Evolutionary conservation across 2,888 invertebrate species (phyloP), one percentile per base, ranked within the genome.

Genomic region (Mythimna ferrago): DNA sequence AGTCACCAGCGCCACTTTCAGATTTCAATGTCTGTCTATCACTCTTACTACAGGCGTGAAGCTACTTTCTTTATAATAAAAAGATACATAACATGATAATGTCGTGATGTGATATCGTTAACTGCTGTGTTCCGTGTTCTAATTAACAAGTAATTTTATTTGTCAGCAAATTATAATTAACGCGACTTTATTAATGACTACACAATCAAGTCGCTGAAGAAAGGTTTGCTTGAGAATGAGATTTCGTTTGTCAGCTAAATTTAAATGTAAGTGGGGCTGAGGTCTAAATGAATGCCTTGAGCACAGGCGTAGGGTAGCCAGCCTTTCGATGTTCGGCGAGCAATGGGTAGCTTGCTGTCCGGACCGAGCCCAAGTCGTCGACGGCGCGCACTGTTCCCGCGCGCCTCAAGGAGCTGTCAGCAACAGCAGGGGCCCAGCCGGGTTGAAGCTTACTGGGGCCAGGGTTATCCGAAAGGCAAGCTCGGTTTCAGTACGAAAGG

Each of bases 91-190:
- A 53, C 60, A 57, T 57, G 51, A 80, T 60, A 64, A 19, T 75
- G 32, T 56, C 80, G 66, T 67, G 75, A 60, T 66, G 32, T 14
- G 9, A 19, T 57, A 74, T 75, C 19, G 57, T 66, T 74, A 68
- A 32, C 57, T n/a, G 16, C 11, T 38, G 2, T 16, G 51, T 70
- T 66, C 66, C 69, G 41, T 56, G 66, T 80, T 79, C 7, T 57
- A 70, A 60, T 64, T 70, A 70, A 60, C 56, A 19, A 70, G 69
- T 66, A 38, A 64, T 78, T 79, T 48, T 38, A 54, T 58, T 64
- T 70, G 78, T 64, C 80, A 70, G 66, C 69, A 60, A 74, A 79
- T 66, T 66, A 32, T 69, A 73, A 78, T 79, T 66, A 68, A 65
- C 26, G 11, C 4, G 53, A 62, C 9, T 54, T 72, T 64, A 66